Base-by-base conservation (phyloP, 2,888 invertebrate genomes). In the Morpho helenor region DNA sequence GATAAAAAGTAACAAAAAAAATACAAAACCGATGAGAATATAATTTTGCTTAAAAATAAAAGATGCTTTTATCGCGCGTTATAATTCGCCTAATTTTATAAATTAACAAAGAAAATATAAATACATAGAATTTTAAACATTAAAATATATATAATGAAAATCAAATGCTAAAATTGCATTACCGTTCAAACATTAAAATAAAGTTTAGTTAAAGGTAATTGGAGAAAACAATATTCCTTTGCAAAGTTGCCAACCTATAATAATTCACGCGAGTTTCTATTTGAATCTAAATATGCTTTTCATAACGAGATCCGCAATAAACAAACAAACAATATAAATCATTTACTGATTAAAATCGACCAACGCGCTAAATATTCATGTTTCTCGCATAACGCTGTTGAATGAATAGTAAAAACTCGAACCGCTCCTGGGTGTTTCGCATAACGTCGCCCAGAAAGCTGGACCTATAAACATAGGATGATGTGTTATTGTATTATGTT, bases 401-500 rank as follows among this genome's bases (percentile, higher is more conserved):
- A 76, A 82, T 84, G 81, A 84, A 85, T 84, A 80, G 71, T 60
- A 56, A 50, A 56, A 47, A 82, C 80, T 78, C 75, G 83, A 72
- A 80, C 63, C 76, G 82, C 82, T 84, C 67, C 81, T 84, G 83
- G 81, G 73, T 76, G 71, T 77, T 75, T 75, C 70, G 72, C 76
- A 75, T 78, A 77, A 74, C 69, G 72, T 75, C 75, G 73, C 78
- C 75, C 76, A 67, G 69, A 70, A 71, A 68, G 66, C 66, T 62
- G 58, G 65, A 47, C 65, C 64, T 67, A 68, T 74, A 73, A 75
- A 75, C 66, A 66, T 66, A 56, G 61, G 62, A 68, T 66, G 66
- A 68, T 67, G 63, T 68, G 69, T 71, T 71, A 68, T 72, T 70
- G 70, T 71, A 69, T 70, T 73, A 74, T 72, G 72, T 58, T 70